Base-by-base conservation (phyloP, 2,888 invertebrate genomes). In the Drosophila percnosoma region DNA sequence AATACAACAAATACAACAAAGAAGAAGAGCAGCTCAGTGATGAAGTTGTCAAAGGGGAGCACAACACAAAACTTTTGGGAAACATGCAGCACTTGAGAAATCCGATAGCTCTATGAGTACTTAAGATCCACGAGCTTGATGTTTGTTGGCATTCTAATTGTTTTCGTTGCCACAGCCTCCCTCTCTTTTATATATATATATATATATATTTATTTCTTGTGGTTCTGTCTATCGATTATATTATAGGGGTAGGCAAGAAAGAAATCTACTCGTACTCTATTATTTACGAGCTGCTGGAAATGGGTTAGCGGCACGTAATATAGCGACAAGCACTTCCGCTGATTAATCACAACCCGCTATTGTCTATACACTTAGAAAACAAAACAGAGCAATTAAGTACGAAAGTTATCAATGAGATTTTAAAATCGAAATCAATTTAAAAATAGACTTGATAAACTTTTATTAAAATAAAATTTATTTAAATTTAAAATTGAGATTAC, bases 251-350 rank as follows among this genome's bases (percentile, higher is more conserved):
- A 73, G 76, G 62, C 68, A 67, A 53, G 71, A 52, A 3, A 10
- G 1, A 21, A 18, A 31, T 42, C 29, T 42, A 53, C 13, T 27
- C 48, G 34, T 15, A 36, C 4, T 29, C 4, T 49, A 62, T 76
- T 83, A 76, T 87, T 87, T 87, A 87, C 75, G 87, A 89, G 72
- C 87, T 89, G 87, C 78, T 73, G 75, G 67, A 85, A 89, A 87
- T 87, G 87, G 89, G 83, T 89, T 87, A 82, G 78, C 77, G 75
- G 73, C 89, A 88, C 84, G 72, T 87, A 83, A 85, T 84, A 81
- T 75, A 80, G 82, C 87, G 89, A 89, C 87, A 87, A 72, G 73
- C 76, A 75, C 75, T 89, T 89, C 89, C 87, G 83, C 73, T 76
- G 75, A 80, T 82, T 80, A 87, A 83, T 87, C 86, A 77, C 59